Evolutionary conservation across 2,888 invertebrate genomes (phyloP).

Genomic region (Exephanes ischioxanthus): DNA sequence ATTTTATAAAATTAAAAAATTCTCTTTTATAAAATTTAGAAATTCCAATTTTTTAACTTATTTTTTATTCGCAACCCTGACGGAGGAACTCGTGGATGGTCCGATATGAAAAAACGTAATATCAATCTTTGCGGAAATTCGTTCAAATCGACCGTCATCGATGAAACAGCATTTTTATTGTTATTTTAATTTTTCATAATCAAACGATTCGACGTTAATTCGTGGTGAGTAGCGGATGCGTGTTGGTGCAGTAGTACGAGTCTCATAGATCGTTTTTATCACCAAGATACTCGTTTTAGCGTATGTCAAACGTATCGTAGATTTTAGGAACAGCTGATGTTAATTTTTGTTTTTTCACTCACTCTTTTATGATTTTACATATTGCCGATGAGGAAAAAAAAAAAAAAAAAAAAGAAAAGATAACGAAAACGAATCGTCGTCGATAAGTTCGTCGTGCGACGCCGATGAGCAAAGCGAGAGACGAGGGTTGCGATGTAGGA

Average conservation of each 20-base stretch:
- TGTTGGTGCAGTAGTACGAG: conserved; percentile 70
- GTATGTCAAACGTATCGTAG: conserved; percentile 61
- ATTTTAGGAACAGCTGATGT: conserved; percentile 57
- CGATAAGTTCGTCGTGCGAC: conserved; percentile 42
- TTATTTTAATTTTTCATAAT: neutral
- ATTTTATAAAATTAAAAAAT: too few relatives aligned
- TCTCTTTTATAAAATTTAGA: too few relatives aligned
- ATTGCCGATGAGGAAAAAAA: conserved; percentile 35
- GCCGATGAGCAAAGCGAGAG: conserved; percentile 46
- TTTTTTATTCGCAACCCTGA: too few relatives aligned
- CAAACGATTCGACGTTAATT: conserved; percentile 9
- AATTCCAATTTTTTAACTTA: neutral
- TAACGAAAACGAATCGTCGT: conserved; percentile 17
- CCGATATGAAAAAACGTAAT: neutral
- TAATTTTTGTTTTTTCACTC: conserved; percentile 9
- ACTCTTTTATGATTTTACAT: conserved; percentile 17
- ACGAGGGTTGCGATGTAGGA: conserved; percentile 46
- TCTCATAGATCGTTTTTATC: conserved; percentile 82
- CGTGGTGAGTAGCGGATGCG: conserved; percentile 14
- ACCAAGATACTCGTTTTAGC: conserved; percentile 81
- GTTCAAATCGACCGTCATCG: neutral
- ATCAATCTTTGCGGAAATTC: neutral
- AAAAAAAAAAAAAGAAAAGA: neutral
- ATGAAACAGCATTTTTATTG: conserved; percentile 1
- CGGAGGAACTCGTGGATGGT: too few relatives aligned